Conservation (phyloP, 2,113 vertebrate species). For the Microcebus lehilahytsara region DNA sequence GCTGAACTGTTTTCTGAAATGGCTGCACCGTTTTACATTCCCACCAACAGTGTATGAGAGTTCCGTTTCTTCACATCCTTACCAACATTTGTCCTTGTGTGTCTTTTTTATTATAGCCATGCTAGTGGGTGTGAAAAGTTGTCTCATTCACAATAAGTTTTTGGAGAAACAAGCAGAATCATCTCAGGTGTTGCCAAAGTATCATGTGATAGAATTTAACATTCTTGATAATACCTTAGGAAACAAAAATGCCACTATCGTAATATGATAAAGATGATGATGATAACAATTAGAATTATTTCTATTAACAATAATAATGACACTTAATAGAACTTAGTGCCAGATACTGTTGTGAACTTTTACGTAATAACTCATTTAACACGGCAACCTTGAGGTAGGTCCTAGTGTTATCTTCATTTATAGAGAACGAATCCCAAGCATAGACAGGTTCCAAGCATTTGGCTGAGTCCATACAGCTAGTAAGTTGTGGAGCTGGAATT, state of each 20-base stretch:
- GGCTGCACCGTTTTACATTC: background rate
- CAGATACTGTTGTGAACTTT: background rate
- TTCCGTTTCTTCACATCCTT: background rate
- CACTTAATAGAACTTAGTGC: background rate
- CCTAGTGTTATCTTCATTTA: background rate
- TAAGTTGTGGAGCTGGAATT: background rate
- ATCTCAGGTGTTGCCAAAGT: background rate
- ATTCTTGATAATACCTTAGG: background rate
- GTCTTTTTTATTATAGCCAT: background rate
- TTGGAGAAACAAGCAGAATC: slow-evolving; percentile 1
- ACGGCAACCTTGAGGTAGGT: background rate
- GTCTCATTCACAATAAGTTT: background rate
- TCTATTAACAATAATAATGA: background rate
- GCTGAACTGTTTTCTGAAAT: background rate
- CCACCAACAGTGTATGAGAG: background rate
- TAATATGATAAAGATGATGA: background rate
- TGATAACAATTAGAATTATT: background rate
- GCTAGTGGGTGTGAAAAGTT: background rate
- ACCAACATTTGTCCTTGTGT: background rate
- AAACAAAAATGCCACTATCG: background rate
- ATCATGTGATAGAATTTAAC: background rate
- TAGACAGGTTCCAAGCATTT: background rate
- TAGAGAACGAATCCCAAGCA: background rate
- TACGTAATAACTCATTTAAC: background rate
- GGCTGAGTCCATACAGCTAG: background rate